Evolutionary conservation across 2,888 invertebrate genomes (phyloP).

Genomic region (Apoderus coryli): DNA sequence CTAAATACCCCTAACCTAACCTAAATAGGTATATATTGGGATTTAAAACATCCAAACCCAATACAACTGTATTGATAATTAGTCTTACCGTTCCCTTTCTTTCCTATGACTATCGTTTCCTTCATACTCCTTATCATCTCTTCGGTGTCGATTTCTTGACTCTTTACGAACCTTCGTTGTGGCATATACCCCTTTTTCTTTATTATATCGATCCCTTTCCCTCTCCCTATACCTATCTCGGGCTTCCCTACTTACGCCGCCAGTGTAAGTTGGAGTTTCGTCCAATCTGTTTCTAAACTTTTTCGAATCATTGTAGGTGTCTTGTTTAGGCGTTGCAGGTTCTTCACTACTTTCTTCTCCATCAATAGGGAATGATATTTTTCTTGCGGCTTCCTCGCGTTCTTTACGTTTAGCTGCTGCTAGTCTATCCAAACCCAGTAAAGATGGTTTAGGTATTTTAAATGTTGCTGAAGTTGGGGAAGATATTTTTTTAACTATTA

Average conservation of each 20-base stretch:
- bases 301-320: conserved; percentile 31
- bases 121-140: conserved; percentile 24
- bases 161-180: conserved; percentile 45
- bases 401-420: conserved; percentile 59
- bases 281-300: conserved; percentile 66
- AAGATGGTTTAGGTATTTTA: conserved; percentile 61
- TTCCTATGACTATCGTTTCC: conserved; percentile 27
- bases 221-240: conserved; percentile 56
- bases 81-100: conserved; percentile 1
- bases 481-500: conserved; percentile 56
- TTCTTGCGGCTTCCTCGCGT: conserved; percentile 43
- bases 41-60: no score
- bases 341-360: conserved; percentile 24
- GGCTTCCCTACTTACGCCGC: conserved; percentile 74
- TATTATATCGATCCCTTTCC: conserved; percentile 37
- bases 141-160: conserved; percentile 23
- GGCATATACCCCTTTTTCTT: conserved; percentile 56
- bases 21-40: no score
- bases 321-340: conserved; percentile 12
- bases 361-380: conserved; percentile 46
- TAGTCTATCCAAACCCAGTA: conserved; percentile 71
- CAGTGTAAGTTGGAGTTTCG: conserved; percentile 90
- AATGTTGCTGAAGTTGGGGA: conserved; percentile 37
- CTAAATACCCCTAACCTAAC: no score
- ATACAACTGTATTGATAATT: no score